Percentiles rank a stretch among this genome's conserved stretches.
Evolutionary conservation across 2,888 invertebrate species (phyloP).

Genomic region (Eristalis arbustorum): DNA sequence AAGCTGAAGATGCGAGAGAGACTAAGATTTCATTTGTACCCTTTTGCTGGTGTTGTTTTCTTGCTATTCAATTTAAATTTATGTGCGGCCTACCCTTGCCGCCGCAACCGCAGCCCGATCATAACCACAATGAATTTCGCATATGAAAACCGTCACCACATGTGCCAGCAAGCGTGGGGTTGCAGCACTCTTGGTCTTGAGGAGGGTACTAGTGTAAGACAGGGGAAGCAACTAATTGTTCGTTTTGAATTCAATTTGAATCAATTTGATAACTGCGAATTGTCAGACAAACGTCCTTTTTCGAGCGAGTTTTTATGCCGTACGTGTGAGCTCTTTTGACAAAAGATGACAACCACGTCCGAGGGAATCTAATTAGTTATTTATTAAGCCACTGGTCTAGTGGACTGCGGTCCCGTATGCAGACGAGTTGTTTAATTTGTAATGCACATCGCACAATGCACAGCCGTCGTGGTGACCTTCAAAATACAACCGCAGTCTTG

Average conservation of each 20-base stretch:
- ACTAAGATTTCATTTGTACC: constrained; percentile 2
- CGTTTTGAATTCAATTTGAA: constrained; percentile 12
- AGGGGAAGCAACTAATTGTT: background rate
- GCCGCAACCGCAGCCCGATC: constrained; percentile 46
- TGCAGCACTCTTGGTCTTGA: background rate
- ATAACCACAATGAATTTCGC: constrained; percentile 51
- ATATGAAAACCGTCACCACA: constrained; percentile 34
- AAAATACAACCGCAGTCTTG: too few relatives aligned
- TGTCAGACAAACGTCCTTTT: background rate
- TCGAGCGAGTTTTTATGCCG: background rate
- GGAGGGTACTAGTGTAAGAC: background rate
- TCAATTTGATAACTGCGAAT: constrained; percentile 6
- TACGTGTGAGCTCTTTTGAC: too few relatives aligned
- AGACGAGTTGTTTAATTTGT: too few relatives aligned
- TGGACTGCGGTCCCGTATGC: too few relatives aligned
- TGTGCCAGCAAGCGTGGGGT: background rate
- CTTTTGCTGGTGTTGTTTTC: constrained; percentile 23
- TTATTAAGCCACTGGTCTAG: too few relatives aligned
- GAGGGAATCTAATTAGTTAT: too few relatives aligned
- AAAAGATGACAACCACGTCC: too few relatives aligned
- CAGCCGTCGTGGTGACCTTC: too few relatives aligned
- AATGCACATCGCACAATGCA: too few relatives aligned
- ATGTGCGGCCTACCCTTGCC: constrained; percentile 26
- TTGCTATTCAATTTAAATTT: constrained; percentile 32
- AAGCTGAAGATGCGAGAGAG: background rate